Evolutionary conservation across 2,888 invertebrate genomes (phyloP), one percentile per base, ranked within the genome.

Genomic region (Acronicta leporina): DNA sequence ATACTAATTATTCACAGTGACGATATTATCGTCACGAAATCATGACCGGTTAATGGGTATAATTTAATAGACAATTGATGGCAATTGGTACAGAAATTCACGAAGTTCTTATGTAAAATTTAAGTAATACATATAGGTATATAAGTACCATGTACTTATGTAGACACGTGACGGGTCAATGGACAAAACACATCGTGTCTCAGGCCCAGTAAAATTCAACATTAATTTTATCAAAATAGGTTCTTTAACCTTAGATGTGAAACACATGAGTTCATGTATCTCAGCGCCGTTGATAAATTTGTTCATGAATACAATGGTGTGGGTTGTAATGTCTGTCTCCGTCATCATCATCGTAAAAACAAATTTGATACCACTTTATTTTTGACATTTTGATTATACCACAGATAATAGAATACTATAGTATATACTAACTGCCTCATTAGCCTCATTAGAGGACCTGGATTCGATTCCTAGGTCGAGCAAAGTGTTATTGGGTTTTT

Each of bases 231-330:
- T 66, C 59, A 63, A 68, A 69, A 67, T 56, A 72, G 63, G 73
- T 75, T 75, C 55, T 61, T 75, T 75, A 62, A 77, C 78, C 78
- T 68, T 58, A 46, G 33, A 20, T 61, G 68, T 62, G 46, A 63
- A 67, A 73, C 55, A 74, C 45, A 58, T 44, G 52, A 61, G 62
- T 55, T 49, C 51, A 58, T 64, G 57, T 60, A 57, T 63, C 46
- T 73, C 46, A 15, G 42, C 11, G 43, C 49, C 66, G 66, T 62
- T 70, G 62, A 74, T 70, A 75, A 38, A 67, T 54, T 69, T 64
- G 73, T 59, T 60, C 59, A 49, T 55, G 73, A 54, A 75, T 45
- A 62, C 46, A 70, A 70, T 56, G 45, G 63, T 57, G 67, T 73
- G 73, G 75, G 73, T 30, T 67, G 56, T 54, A 43, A 67, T 71